Conservation (phyloP, 2,797 vertebrate genomes). For the Bucorvus abyssinicus region DNA sequence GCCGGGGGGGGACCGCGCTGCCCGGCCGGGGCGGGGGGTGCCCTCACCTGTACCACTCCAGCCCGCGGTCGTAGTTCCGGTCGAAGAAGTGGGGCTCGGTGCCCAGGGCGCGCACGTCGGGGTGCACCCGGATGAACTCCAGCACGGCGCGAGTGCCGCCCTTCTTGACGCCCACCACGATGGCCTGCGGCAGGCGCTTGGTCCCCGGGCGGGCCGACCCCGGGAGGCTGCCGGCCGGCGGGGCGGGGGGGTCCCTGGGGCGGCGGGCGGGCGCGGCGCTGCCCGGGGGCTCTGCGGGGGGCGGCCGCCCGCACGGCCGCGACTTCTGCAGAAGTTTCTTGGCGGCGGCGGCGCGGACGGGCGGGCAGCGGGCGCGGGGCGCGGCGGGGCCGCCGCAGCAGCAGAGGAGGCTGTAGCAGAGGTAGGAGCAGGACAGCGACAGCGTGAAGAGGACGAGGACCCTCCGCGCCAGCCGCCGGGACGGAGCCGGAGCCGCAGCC, state of each 20-base stretch:
- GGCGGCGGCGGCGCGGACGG: constrained; percentile 76
- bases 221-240: constrained; percentile 41
- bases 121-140: constrained; percentile 95
- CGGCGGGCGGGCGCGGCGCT: constrained; percentile 19
- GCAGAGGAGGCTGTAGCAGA: constrained; percentile 88
- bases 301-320: constrained; percentile 73
- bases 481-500: constrained; percentile 81
- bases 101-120: constrained; percentile 92
- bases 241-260: constrained; percentile 23
- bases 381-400: constrained; percentile 76
- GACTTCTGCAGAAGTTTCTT: constrained; percentile 89
- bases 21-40: background rate
- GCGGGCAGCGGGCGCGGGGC: constrained; percentile 69
- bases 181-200: constrained; percentile 88
- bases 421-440: constrained; percentile 89
- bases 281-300: constrained; percentile 30
- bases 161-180: constrained; percentile 95
- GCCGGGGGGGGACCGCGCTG: background rate
- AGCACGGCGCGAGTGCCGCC: constrained; percentile 93
- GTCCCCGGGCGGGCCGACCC: constrained; percentile 70
- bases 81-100: constrained; percentile 97
- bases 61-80: constrained; percentile 90
- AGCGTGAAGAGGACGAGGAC: constrained; percentile 87
- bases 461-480: constrained; percentile 85
- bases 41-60: constrained; percentile 97